phyloP scores from a whole-genome alignment of 2,113 vertebrate genomes.

The Sclerurus mexicanus region DNA sequence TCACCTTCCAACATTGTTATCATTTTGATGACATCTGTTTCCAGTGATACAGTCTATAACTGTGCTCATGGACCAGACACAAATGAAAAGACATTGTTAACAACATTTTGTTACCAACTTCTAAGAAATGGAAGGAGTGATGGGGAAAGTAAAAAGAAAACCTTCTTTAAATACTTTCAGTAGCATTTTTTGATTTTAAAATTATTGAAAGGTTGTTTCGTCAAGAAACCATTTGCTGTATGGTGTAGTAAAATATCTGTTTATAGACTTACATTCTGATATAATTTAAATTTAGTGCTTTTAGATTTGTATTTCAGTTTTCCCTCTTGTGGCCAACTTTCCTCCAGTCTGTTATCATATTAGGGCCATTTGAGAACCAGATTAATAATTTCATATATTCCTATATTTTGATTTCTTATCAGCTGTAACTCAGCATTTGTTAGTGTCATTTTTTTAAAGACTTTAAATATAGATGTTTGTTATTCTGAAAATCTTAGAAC shows the following conservation, averaged over 20 bases:
- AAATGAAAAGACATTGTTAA: not conserved
- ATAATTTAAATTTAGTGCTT: not conserved
- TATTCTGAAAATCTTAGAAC: not conserved
- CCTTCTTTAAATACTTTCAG: not conserved
- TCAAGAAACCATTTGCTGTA: not conserved
- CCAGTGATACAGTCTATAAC: not conserved
- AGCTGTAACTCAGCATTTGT: not conserved
- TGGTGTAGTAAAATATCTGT: not conserved
- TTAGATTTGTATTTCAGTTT: not conserved
- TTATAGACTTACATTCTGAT: not conserved
- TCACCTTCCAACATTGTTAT: not conserved
- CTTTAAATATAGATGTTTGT: not conserved
- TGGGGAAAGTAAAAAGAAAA: not conserved
- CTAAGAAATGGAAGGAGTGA: not conserved
- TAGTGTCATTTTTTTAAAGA: not conserved
- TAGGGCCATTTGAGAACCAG: not conserved
- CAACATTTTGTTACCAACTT: not conserved
- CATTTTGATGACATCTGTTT: constrained; percentile 7
- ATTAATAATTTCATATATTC: not conserved
- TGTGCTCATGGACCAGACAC: not conserved
- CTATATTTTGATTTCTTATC: not conserved
- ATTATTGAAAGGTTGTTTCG: not conserved
- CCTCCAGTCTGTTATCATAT: not conserved
- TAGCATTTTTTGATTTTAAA: not conserved
- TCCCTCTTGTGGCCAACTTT: not conserved